Conservation (phyloP, 2,888 invertebrate species). For the Cyclophora punctaria region DNA sequence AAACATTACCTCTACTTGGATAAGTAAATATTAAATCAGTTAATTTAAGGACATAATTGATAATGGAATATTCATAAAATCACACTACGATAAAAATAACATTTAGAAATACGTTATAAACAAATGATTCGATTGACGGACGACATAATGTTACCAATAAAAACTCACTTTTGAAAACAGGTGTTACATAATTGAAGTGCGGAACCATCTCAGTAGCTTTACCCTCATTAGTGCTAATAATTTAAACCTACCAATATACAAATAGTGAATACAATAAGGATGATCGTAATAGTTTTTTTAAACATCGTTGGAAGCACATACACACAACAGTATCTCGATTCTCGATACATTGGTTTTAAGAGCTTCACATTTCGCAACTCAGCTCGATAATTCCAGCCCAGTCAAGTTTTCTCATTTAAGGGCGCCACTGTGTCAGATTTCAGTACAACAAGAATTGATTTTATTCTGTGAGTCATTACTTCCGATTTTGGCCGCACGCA, state of each 20-base stretch:
- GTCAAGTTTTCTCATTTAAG: too few relatives aligned
- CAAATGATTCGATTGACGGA: conserved; percentile 9
- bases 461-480: too few relatives aligned
- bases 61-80: conserved; percentile 24
- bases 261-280: too few relatives aligned
- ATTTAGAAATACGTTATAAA: conserved; percentile 9
- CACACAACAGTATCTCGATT: conserved; percentile 4
- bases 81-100: conserved; percentile 20
- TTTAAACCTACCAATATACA: too few relatives aligned
- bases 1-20: conserved; percentile 19
- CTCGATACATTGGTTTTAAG: too few relatives aligned
- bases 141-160: conserved; percentile 10
- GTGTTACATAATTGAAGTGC: conserved; percentile 31
- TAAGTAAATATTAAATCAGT: conserved; percentile 16
- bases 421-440: too few relatives aligned
- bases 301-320: conserved; percentile 41
- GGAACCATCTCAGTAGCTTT: too few relatives aligned
- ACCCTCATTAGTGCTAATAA: too few relatives aligned
- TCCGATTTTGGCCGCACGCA: too few relatives aligned
- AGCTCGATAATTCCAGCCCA: too few relatives aligned
- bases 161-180: conserved; percentile 22
- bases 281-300: conserved; percentile 29
- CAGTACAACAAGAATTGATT: too few relatives aligned
- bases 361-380: too few relatives aligned
- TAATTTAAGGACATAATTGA: conserved; percentile 18